Evolutionary conservation across 2,888 invertebrate genomes (phyloP), one percentile per base, ranked within the genome.

Genomic region (Sarcophaga subvicina): DNA sequence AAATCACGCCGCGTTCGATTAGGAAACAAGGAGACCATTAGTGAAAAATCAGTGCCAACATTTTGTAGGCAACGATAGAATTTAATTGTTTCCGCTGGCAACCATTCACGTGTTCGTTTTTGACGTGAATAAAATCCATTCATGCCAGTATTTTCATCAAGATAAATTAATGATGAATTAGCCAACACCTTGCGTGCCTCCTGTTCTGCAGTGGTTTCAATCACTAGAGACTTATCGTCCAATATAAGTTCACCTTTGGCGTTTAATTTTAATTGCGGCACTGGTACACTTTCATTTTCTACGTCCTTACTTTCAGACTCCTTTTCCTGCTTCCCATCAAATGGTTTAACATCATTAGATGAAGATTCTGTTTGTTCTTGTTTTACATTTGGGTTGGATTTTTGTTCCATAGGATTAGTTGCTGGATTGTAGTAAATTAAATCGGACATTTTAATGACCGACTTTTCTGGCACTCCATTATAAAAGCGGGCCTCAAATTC

Each of bases 31-130:
- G 96, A 95, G 85, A 96, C 95, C 97, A 99, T 98, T 76, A 98
- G 94, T 6, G 97, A 96, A 93, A 99, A 99, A 94, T 99, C 99
- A 0, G 98, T 98, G 0, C 99, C 99, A 73, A 98, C 95, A 11
- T 96, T 96, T 89, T 97, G 98, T 12, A 99, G 94, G 1, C 98
- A 98, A 90, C 97, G 95, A 94, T 98, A 99, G 94, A 99, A 99
- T 89, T 96, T 96, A n/a, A 97, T 94, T 0, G 98, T 98, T 91
- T 98, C 98, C 84, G 95, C 94, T 59, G 95, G 94, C 11, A 94
- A 93, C 98, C 98, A 98, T 66, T 96, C 96, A 78, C 95, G 96
- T 0, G 96, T 95, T 69, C 96, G 95, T 88, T 95, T 94, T 20
- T 95, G 94, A 37, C 96, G 95, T 81, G 95, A 96, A 91, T 96